A percentile compares a stretch with the other conserved stretches of the same genome.
phyloP scores from a whole-genome alignment of 2,888 invertebrate species.

The Branchipolynoe longqiensis region DNA sequence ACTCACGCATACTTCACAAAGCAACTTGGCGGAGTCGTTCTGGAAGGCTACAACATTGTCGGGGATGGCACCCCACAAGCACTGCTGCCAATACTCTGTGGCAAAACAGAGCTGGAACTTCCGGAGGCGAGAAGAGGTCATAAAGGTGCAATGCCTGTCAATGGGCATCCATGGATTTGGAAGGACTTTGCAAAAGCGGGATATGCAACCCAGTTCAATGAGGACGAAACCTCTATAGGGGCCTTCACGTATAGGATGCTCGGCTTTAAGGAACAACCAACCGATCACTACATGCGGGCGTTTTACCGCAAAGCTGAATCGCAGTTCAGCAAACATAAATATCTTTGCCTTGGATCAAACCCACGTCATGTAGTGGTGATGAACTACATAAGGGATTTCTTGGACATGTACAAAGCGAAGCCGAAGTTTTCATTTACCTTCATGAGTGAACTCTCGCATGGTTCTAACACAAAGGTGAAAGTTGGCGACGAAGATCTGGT shows the following conservation, averaged over 20 bases:
- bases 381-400: slow-evolving; percentile 83
- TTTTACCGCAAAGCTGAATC: not conserved
- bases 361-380: slow-evolving; percentile 85
- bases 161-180: slow-evolving; percentile 93
- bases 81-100: slow-evolving; percentile 54
- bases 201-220: slow-evolving; percentile 89
- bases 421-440: slow-evolving; percentile 93
- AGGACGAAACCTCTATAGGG: slow-evolving; percentile 91
- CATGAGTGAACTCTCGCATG: slow-evolving; percentile 93
- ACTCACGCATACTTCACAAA: slow-evolving; percentile 73
- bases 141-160: slow-evolving; percentile 86
- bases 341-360: slow-evolving; percentile 86
- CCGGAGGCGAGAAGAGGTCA: slow-evolving; percentile 75
- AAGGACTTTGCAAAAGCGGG: slow-evolving; percentile 86
- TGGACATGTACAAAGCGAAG: slow-evolving; percentile 85
- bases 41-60: slow-evolving; percentile 62
- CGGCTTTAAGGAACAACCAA: slow-evolving; percentile 91
- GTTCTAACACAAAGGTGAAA: slow-evolving; percentile 88
- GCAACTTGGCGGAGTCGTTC: slow-evolving; percentile 69
- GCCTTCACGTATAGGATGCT: slow-evolving; percentile 91
- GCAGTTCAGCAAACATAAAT: slow-evolving; percentile 15
- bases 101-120: slow-evolving; percentile 48
- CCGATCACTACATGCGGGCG: slow-evolving; percentile 93
- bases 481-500: slow-evolving; percentile 87
- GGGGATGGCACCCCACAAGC: slow-evolving; percentile 52